Conservation (phyloP, 2,113 vertebrate genomes). For the Cnemophilus loriae region DNA sequence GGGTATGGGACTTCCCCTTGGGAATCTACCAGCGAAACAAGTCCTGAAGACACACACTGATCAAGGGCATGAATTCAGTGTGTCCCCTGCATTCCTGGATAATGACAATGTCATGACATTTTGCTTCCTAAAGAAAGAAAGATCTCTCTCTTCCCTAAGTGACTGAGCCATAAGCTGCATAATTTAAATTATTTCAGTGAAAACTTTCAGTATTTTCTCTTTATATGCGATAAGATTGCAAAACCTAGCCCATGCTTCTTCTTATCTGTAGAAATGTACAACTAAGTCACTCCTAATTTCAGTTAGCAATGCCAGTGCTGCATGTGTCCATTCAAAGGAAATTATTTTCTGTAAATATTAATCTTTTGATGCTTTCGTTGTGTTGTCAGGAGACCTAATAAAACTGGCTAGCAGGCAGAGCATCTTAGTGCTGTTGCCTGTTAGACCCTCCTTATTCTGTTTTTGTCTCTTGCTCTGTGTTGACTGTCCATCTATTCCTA, state of each 20-base stretch:
- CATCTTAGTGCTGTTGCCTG: neutral
- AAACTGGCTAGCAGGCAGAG: neutral
- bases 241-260: neutral
- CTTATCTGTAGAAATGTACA: neutral
- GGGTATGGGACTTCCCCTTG: neutral
- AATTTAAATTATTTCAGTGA: neutral
- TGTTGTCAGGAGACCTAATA: neutral
- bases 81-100: neutral
- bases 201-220: neutral
- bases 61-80: neutral
- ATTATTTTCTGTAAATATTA: neutral
- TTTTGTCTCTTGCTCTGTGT: neutral
- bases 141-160: neutral
- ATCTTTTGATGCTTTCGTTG: neutral
- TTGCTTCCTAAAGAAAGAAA: neutral
- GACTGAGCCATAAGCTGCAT: neutral
- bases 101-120: neutral
- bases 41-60: neutral
- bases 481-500: neutral
- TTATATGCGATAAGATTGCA: fast-evolving
- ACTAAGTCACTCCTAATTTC: neutral
- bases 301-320: neutral
- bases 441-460: neutral
- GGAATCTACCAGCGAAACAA: neutral
- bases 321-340: neutral